Percentiles rank a stretch among this genome's conserved stretches.
Conservation (phyloP, 2,888 invertebrate species). For the Hydrotaea cyrtoneurina region DNA sequence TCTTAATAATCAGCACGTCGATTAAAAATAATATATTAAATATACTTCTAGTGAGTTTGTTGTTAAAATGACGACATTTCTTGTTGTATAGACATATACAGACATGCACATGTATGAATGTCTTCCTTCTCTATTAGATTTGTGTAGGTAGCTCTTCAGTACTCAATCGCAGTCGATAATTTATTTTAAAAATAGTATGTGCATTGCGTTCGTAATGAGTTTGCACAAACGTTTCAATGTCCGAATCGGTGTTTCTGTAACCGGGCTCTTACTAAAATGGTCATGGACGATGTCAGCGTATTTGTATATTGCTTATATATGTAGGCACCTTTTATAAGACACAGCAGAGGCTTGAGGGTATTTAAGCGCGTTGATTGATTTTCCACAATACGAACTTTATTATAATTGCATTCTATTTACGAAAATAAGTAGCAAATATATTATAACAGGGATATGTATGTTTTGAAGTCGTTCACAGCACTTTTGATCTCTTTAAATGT, state of each 20-base stretch:
- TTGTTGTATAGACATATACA: constrained; percentile 28
- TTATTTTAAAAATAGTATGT: constrained; percentile 73
- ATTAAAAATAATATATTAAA: constrained; percentile 13
- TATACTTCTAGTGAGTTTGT: constrained; percentile 42
- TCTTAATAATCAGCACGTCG: neutral
- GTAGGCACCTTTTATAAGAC: neutral
- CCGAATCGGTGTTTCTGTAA: constrained; percentile 30
- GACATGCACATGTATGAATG: constrained; percentile 8
- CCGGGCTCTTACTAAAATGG: constrained; percentile 26
- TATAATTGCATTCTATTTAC: neutral
- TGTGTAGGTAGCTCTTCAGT: constrained; percentile 57
- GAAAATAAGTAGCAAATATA: neutral
- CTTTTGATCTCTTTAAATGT: neutral
- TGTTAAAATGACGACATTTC: constrained; percentile 64
- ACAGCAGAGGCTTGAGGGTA: neutral
- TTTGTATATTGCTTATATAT: neutral
- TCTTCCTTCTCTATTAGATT: constrained; percentile 57
- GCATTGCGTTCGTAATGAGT: constrained; percentile 77
- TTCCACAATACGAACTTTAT: neutral
- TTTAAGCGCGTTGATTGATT: neutral
- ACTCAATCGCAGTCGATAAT: constrained; percentile 56
- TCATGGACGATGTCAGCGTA: constrained; percentile 24
- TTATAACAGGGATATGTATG: neutral
- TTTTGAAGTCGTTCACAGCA: neutral
- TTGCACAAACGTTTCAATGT: constrained; percentile 36